A percentile compares a stretch with the other conserved stretches of the same genome.
Conservation (phyloP, 2,113 vertebrate genomes). For the Macheiramphus alcinus region DNA sequence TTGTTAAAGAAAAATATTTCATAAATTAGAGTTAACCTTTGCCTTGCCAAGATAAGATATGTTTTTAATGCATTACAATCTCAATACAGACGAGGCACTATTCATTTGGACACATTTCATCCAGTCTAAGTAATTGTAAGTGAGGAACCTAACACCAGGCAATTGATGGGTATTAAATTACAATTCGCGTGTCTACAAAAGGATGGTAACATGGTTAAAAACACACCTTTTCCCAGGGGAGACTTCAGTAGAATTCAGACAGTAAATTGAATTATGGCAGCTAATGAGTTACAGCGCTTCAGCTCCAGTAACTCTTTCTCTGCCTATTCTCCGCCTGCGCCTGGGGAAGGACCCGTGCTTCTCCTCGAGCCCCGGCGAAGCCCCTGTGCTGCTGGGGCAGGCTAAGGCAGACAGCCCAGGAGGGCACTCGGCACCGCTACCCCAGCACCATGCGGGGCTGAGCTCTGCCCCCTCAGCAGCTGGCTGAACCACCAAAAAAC, state of each 20-base stretch:
- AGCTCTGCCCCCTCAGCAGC: not conserved
- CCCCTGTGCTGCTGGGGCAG: not conserved
- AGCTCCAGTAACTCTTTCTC: not conserved
- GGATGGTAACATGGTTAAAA: not conserved
- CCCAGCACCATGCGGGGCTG: rapidly evolving
- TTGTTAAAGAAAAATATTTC: not conserved
- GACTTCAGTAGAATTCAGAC: not conserved
- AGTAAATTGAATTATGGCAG: slow-evolving; percentile 13
- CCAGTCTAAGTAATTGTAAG: not conserved
- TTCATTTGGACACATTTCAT: not conserved
- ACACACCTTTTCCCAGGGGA: not conserved
- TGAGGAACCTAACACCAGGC: not conserved
- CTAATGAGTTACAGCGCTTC: not conserved
- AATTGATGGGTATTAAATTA: not conserved
- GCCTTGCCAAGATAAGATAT: not conserved
- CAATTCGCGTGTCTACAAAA: not conserved
- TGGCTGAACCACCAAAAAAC: not conserved
- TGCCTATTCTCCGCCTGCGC: not conserved
- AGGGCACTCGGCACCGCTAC: too few species aligned
- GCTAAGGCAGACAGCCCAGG: not conserved
- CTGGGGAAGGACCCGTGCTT: not conserved
- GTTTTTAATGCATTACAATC: not conserved
- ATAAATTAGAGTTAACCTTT: not conserved
- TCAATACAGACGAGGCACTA: not conserved
- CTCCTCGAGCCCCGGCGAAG: not conserved